A percentile compares a stretch with the other conserved stretches of the same genome.
Conservation (phyloP, 2,113 vertebrate genomes). For the Nibea albiflora region DNA sequence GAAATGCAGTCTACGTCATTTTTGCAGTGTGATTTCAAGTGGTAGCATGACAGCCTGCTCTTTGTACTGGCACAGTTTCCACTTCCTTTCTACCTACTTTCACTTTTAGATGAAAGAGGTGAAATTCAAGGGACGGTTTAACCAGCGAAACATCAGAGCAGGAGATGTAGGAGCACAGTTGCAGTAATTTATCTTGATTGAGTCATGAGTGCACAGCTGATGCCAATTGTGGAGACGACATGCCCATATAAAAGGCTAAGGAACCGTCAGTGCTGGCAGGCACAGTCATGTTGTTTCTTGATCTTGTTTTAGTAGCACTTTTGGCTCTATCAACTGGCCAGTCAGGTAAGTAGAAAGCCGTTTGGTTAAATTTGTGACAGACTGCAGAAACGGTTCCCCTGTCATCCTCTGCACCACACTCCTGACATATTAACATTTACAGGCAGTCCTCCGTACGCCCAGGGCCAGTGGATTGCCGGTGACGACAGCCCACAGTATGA, state of each 20-base stretch:
- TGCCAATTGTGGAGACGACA: slow-evolving; percentile 53
- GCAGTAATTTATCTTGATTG: slow-evolving; percentile 57
- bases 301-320: slow-evolving; percentile 44
- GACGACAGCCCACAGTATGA: background rate
- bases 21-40: background rate
- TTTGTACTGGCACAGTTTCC: slow-evolving; percentile 9
- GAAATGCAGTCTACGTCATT: background rate
- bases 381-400: background rate
- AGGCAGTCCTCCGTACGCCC: slow-evolving; percentile 40
- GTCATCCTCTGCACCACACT: background rate
- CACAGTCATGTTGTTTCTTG: slow-evolving; percentile 50
- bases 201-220: slow-evolving; percentile 67
- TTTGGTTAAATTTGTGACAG: no score
- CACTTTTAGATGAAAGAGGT: slow-evolving; percentile 19
- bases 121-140: slow-evolving; percentile 10
- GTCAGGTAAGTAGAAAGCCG: slow-evolving; percentile 49
- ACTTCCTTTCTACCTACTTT: slow-evolving; percentile 14
- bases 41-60: background rate
- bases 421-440: background rate
- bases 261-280: accelerated
- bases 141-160: slow-evolving; percentile 33
- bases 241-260: slow-evolving; percentile 42
- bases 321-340: slow-evolving; percentile 11
- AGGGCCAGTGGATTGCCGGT: slow-evolving; percentile 10
- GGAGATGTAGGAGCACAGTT: background rate